phyloP scores from a whole-genome alignment of 1,140 invertebrate genomes.

The Drosophila oshimai region DNA sequence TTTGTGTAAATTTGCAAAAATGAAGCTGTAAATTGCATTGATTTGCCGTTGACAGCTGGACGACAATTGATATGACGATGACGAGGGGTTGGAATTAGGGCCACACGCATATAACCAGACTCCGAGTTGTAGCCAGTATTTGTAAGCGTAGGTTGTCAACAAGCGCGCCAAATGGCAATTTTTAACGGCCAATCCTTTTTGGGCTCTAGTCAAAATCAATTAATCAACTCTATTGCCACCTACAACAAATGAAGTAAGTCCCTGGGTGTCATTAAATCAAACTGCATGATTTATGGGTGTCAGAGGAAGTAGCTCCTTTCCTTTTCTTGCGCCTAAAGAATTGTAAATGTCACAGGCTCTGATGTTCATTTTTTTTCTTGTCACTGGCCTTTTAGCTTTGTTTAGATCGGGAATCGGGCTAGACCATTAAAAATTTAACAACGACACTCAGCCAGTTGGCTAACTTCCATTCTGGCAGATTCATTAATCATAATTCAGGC shows the following conservation, averaged over 20 bases:
- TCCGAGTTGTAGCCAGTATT: not conserved
- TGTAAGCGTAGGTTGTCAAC: constrained; percentile 58
- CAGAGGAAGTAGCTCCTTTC: constrained; percentile 18
- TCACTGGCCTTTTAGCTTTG: constrained; percentile 62
- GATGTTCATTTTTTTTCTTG: constrained; percentile 33
- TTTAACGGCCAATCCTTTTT: constrained; percentile 68
- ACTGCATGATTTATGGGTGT: constrained; percentile 62
- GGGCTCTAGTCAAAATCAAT: constrained; percentile 31
- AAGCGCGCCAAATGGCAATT: constrained; percentile 68
- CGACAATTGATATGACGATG: constrained; percentile 66
- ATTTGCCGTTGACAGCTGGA: constrained; percentile 67
- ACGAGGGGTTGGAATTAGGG: constrained; percentile 24
- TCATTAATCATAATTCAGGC: constrained; percentile 74
- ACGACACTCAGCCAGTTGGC: constrained; percentile 58
- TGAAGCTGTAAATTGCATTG: constrained; percentile 78
- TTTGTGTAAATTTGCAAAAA: constrained; percentile 71
- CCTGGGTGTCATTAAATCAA: constrained; percentile 66
- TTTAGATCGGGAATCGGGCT: constrained; percentile 37
- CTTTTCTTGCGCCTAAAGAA: constrained; percentile 7
- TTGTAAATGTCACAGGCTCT: constrained; percentile 32
- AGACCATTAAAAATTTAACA: constrained; percentile 70
- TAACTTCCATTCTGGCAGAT: constrained; percentile 38
- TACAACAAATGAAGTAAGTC: constrained; percentile 39
- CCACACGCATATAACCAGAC: constrained; percentile 43
- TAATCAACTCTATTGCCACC: constrained; percentile 62